Evolutionary conservation across 2,797 vertebrate species (phyloP).

Genomic region (Pitangus sulphuratus): DNA sequence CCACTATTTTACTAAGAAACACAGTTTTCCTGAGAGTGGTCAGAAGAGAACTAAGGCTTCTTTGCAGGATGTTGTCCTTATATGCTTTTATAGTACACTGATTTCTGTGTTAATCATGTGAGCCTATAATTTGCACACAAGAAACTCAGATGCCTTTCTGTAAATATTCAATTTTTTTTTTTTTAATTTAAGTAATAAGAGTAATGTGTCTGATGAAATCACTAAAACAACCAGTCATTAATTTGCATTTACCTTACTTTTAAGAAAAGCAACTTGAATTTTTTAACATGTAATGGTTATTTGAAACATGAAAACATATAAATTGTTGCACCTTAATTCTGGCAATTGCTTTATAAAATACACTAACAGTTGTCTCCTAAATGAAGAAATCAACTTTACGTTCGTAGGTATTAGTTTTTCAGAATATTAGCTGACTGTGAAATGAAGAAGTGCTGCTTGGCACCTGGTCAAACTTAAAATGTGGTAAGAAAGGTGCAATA

Average conservation of each 20-base stretch:
- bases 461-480: background rate
- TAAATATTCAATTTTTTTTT: background rate
- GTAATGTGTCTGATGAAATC: accelerated
- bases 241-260: background rate
- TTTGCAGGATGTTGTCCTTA: background rate
- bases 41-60: background rate
- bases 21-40: background rate
- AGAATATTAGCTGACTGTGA: accelerated
- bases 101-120: background rate
- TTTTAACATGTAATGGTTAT: background rate
- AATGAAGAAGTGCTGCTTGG: background rate
- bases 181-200: background rate
- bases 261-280: background rate
- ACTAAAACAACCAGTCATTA: background rate
- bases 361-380: background rate
- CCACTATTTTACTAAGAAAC: background rate
- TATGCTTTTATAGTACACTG: background rate
- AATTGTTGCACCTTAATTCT: background rate
- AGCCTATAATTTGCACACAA: background rate
- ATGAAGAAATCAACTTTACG: accelerated
- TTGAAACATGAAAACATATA: background rate
- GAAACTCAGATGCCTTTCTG: background rate
- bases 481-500: background rate
- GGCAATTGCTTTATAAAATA: background rate
- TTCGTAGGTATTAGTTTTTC: background rate